Conservation (phyloP, 2,113 vertebrate species). For the Hemibates koningsi region DNA sequence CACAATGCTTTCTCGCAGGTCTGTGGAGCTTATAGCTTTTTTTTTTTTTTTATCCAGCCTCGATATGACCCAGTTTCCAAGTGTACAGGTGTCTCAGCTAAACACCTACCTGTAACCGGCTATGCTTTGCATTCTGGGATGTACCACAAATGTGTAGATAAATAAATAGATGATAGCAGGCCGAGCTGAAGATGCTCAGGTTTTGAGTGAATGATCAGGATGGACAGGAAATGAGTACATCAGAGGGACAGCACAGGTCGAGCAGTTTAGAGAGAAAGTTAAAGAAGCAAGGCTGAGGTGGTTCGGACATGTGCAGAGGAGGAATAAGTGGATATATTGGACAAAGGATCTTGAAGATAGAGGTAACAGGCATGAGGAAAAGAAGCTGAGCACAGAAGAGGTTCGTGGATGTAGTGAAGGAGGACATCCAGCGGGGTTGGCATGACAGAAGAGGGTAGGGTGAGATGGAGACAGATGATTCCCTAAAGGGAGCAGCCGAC, state of each 20-base stretch:
- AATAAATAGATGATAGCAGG: neutral
- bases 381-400: neutral
- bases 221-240: neutral
- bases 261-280: neutral
- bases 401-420: neutral
- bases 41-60: neutral
- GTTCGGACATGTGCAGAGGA: neutral
- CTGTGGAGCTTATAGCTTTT: neutral
- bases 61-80: neutral
- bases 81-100: neutral
- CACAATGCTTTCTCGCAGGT: neutral
- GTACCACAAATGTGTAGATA: neutral
- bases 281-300: neutral
- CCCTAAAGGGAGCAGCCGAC: neutral
- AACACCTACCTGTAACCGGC: neutral
- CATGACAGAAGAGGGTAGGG: neutral
- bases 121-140: neutral
- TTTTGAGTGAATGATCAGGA: neutral
- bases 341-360: neutral
- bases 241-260: neutral
- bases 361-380: neutral
- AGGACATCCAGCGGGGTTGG: neutral
- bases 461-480: neutral
- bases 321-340: neutral
- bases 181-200: neutral